Conservation (phyloP, 2,113 vertebrate species). For the Struthio camelus region DNA sequence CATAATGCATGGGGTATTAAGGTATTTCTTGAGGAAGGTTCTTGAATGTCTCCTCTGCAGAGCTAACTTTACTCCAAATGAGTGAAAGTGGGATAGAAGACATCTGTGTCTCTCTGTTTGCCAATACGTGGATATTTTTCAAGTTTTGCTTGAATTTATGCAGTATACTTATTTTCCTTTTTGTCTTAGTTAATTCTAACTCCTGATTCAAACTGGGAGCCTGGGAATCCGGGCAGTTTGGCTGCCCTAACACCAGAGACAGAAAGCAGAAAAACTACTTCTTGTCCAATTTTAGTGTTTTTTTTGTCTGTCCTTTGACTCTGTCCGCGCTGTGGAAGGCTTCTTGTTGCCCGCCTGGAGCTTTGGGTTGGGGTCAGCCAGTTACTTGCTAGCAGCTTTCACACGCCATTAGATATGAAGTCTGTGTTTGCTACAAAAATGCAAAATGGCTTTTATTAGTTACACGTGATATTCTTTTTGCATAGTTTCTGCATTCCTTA, state of each 20-base stretch:
- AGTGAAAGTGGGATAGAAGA: not conserved
- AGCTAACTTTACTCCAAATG: rapidly evolving
- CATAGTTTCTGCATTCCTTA: rapidly evolving
- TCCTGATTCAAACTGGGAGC: not conserved
- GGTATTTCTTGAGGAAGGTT: not conserved
- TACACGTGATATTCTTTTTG: not conserved
- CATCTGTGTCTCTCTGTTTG: not conserved
- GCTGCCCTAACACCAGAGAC: not conserved
- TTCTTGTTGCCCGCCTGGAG: not conserved
- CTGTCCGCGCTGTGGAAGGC: not conserved
- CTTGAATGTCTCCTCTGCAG: rapidly evolving
- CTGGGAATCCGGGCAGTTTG: rapidly evolving
- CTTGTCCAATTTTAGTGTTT: rapidly evolving
- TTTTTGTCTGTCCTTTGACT: not conserved
- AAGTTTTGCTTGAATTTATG: not conserved
- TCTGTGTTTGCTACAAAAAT: not conserved
- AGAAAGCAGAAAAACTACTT: not conserved
- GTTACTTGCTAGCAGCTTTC: not conserved
- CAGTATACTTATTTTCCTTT: not conserved
- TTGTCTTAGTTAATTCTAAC: not conserved
- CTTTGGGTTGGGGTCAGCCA: too few relatives aligned
- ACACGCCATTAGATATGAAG: rapidly evolving
- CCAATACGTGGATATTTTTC: not conserved
- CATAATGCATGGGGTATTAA: rapidly evolving
- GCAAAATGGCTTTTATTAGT: not conserved